Percentiles rank a stretch among this genome's conserved stretches.
Evolutionary conservation across 2,797 vertebrate genomes (phyloP).

Genomic region (Botia almorhae): DNA sequence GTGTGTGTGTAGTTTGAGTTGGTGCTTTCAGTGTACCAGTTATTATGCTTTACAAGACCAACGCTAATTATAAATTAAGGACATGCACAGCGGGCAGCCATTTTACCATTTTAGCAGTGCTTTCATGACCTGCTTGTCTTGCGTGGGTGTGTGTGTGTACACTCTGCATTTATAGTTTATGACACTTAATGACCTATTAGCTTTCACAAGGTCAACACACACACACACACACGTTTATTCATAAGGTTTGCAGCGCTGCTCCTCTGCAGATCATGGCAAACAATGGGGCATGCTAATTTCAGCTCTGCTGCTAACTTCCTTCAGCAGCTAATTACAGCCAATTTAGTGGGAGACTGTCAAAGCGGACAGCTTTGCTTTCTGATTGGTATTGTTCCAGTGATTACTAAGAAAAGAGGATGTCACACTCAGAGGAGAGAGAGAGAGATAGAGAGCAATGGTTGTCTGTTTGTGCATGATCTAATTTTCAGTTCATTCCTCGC

Average conservation of each 20-base stretch:
- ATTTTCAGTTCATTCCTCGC: slow-evolving; percentile 78
- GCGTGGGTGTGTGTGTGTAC: background rate
- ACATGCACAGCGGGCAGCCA: slow-evolving; percentile 10
- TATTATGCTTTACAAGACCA: background rate
- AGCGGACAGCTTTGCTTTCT: slow-evolving; percentile 73
- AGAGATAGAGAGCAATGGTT: background rate
- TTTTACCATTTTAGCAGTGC: background rate
- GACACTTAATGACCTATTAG: background rate
- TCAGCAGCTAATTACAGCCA: slow-evolving; percentile 83
- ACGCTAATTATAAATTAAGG: slow-evolving; percentile 16
- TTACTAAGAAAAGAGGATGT: slow-evolving; percentile 78
- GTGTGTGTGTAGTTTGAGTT: background rate
- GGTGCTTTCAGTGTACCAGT: background rate
- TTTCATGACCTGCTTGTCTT: slow-evolving; percentile 20
- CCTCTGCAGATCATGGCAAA: slow-evolving; percentile 63
- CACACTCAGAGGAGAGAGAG: slow-evolving; percentile 58
- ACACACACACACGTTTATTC: background rate
- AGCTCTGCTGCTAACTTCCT: slow-evolving; percentile 77
- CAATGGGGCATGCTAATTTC: slow-evolving; percentile 64
- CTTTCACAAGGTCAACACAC: background rate
- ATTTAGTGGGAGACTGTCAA: slow-evolving; percentile 83
- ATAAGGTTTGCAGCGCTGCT: background rate
- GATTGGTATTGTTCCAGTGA: slow-evolving; percentile 79
- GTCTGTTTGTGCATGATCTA: slow-evolving; percentile 46
- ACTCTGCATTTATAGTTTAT: slow-evolving; percentile 7